Base-by-base conservation (phyloP, 2,113 vertebrate genomes). In the Lophura nycthemera region DNA sequence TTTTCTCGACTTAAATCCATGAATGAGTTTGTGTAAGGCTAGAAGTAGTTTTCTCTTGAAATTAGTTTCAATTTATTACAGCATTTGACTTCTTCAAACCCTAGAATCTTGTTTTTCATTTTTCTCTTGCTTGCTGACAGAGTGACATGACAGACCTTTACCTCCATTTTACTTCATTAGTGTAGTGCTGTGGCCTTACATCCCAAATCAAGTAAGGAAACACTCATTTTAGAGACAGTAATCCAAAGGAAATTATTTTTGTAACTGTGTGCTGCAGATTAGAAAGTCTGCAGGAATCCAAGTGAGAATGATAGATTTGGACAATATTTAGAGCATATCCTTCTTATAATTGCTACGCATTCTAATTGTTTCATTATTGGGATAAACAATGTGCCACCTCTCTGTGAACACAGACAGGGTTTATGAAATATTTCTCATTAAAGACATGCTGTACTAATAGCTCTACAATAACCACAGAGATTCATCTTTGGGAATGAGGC, bases 361-460 rank as follows among this genome's bases (percentile, higher is more conserved):
- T 95, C 34, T 85, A 90, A 75, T 63, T 73, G 38, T 88, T 80
- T 83, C 73, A 71, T 94, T 94, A 89, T n/a, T 91, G 74, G 74
- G 29, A 83, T 50, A 81, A 95, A 79, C 21, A 86, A 64, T 45
- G 30, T 56, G 77, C 34, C 17, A 63, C 52, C 43, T 78, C 59
- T 75, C 13, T 83, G 43, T 64, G 79, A 94, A 57, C 12, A 48
- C 1, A 52, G 56, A 13, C 38, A 83, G 61, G 78, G 52, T 69
- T 86, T 78, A 75, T 73, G 21, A 86, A 93, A 69, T 86, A 84
- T 75, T 73, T 72, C 24, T 88, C 22, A 42, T 79, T 93, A 67
- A 89, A 72, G 59, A 24, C 12, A 25, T 70, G 38, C 43, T 78
- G 38, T 25, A 71, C 34, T 71, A 89, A 89, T 4, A 61, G 36